Evolutionary conservation across 2,797 vertebrate species (phyloP).

Genomic region (Gymnothorax javanicus): DNA sequence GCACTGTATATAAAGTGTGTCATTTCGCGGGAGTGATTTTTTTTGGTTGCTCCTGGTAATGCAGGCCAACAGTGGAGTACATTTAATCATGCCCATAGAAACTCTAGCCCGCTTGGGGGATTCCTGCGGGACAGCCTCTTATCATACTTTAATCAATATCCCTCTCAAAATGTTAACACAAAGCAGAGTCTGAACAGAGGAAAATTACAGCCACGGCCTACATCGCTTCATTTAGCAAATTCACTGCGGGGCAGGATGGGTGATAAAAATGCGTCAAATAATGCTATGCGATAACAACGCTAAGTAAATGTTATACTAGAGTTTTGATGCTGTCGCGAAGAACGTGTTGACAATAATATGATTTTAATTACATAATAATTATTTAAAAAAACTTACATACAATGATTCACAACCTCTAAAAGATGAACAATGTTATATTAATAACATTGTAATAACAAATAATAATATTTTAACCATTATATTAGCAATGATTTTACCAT

Average conservation of each 20-base stretch:
- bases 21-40: conserved; percentile 33
- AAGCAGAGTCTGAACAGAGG: conserved; percentile 58
- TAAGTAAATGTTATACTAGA: not conserved
- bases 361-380: not conserved
- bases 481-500: too few species aligned
- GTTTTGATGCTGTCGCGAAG: not conserved
- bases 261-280: conserved; percentile 7
- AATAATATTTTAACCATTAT: too few species aligned
- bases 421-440: not conserved
- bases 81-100: conserved; percentile 69
- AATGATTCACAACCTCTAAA: not conserved
- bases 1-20: conserved; percentile 15
- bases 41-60: conserved; percentile 32
- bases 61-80: conserved; percentile 53
- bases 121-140: conserved; percentile 63
- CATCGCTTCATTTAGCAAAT: conserved; percentile 15
- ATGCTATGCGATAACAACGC: not conserved
- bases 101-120: conserved; percentile 60
- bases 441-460: not conserved
- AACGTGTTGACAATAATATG: not conserved
- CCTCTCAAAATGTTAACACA: conserved; percentile 68
- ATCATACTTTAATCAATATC: conserved; percentile 79
- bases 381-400: not conserved
- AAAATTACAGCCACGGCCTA: conserved; percentile 32
- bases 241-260: conserved; percentile 3